Evolutionary conservation across 2,113 vertebrate genomes (phyloP), one percentile per base, ranked within the genome.

Genomic region (Poicephalus meyeri): DNA sequence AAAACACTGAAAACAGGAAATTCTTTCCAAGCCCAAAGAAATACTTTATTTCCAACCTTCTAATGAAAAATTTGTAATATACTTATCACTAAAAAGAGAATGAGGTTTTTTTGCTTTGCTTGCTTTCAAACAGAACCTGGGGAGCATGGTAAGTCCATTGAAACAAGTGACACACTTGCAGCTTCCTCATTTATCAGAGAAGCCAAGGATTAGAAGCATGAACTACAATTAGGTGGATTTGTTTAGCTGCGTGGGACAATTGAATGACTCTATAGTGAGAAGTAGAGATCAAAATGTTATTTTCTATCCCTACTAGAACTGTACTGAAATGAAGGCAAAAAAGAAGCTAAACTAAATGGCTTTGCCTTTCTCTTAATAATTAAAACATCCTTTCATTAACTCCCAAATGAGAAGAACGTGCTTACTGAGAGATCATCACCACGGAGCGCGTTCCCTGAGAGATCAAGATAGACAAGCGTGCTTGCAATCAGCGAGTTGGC

Each of bases 381-480:
- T 39, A 83, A 35, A 61, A 39, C 18, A 35, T 7, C 7, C 16
- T 6, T 3, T n/a, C 9, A 8, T 46, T 8, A 68, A 37, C 9
- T 49, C 18, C 31, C 10, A 61, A 26, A 58, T 0, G 41, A 76
- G 52, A 90, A 65, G 49, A 4, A 12, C 6, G 16, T 42, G 88
- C 97, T 66, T 98, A 99, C 99, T 74, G 97, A 98, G 80, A 99
- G 98, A 96, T 99, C 99, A 65, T 99, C 99, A 41, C 99, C 98
- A 1, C 98, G 97, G 13, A 99, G 98, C 1, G 97, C 96, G 21
- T 99, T 99, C 79, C 99, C 99, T 83, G 99, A 99, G 98, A 99
- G 98, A 96, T 99, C 99, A 1, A 99, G 98, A 86, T 99, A 98
- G 31, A 96, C 93, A 16, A 99, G 99, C 3, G 98, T 97, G 91